A percentile compares a stretch with the other conserved stretches of the same genome.
phyloP scores from a whole-genome alignment of 2,888 invertebrate species.

The Uropetala carovei region DNA sequence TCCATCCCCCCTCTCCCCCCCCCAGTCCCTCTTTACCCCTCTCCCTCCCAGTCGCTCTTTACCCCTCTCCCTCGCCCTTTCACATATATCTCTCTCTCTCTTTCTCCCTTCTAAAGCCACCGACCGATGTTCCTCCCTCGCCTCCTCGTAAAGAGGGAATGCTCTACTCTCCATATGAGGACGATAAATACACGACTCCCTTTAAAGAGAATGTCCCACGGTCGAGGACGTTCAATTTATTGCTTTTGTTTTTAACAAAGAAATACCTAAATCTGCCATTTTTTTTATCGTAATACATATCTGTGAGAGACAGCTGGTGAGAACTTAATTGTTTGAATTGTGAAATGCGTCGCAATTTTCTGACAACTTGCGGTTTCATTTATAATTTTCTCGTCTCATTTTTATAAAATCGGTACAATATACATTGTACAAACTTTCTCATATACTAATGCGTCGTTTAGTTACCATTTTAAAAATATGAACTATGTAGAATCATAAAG shows the following conservation, averaged over 20 bases:
- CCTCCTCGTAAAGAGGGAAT: background rate
- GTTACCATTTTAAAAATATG: too few species aligned
- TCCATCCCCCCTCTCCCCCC: background rate
- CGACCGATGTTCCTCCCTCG: background rate
- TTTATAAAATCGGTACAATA: too few species aligned
- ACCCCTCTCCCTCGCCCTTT: background rate
- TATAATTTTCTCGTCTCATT: too few species aligned
- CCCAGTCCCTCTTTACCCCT: too few species aligned
- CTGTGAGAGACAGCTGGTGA: background rate
- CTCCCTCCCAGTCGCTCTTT: background rate
- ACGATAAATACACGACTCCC: conserved; percentile 13
- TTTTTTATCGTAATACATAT: background rate
- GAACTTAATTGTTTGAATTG: background rate
- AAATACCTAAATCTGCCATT: background rate
- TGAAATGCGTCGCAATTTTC: too few species aligned
- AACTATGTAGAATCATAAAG: too few species aligned
- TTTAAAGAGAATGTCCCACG: conserved; percentile 10
- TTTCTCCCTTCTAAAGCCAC: background rate
- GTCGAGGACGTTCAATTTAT: conserved; percentile 18
- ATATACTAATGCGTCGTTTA: too few species aligned
- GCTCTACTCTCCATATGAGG: conserved; percentile 9
- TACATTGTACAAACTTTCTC: too few species aligned
- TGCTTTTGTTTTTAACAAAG: background rate
- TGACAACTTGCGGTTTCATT: too few species aligned
- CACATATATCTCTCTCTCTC: background rate